Conservation (phyloP, 2,113 vertebrate species). For the Periophthalmus modestus region DNA sequence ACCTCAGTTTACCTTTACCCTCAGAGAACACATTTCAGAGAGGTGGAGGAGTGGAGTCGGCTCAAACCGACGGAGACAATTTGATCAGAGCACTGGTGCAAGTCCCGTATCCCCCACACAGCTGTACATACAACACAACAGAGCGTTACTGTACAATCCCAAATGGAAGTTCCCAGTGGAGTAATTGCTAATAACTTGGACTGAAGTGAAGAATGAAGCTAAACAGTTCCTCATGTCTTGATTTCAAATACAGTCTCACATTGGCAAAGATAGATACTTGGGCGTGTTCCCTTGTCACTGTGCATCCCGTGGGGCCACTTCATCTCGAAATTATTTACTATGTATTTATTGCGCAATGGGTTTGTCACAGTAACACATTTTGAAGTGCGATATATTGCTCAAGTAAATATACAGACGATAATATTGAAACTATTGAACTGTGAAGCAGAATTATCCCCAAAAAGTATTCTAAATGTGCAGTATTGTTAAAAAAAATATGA, state of each 20-base stretch:
- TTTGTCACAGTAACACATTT: too few species aligned
- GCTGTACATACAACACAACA: neutral
- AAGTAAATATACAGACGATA: too few species aligned
- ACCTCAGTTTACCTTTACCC: too few species aligned
- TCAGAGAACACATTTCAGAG: neutral
- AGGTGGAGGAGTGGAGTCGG: neutral
- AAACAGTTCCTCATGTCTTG: slow-evolving; percentile 31
- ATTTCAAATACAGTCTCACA: slow-evolving; percentile 44
- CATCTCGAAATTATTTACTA: slow-evolving; percentile 25
- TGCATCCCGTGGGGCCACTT: slow-evolving; percentile 39
- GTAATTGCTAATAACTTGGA: slow-evolving; percentile 30
- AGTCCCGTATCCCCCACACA: neutral
- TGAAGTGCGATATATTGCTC: too few species aligned
- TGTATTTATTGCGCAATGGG: neutral
- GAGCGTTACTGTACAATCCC: neutral
- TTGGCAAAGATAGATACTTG: slow-evolving; percentile 53
- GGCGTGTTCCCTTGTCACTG: slow-evolving; percentile 56
- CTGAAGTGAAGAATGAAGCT: slow-evolving; percentile 21
- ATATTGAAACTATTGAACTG: too few species aligned
- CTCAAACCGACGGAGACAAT: neutral
- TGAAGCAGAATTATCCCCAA: too few species aligned
- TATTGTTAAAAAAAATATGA: too few species aligned
- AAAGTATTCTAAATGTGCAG: too few species aligned
- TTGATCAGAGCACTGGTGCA: neutral
- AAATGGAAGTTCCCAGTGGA: slow-evolving; percentile 20